Conservation (phyloP, 1,140 invertebrate species). For the Monochamus saltuarius region DNA sequence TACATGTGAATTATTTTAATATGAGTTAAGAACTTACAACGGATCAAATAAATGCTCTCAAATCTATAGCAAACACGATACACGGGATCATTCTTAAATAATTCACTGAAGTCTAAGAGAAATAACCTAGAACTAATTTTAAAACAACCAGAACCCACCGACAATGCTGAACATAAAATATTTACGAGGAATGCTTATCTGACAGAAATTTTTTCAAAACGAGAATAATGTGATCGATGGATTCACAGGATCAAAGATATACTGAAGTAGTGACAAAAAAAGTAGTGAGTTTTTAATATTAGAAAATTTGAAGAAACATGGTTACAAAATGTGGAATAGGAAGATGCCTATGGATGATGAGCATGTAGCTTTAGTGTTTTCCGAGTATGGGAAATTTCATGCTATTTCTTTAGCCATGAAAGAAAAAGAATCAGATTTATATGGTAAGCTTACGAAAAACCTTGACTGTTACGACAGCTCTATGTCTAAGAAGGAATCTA, state of each 20-base stretch:
- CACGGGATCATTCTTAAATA: too few species aligned
- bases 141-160: too few species aligned
- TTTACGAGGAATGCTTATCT: slow-evolving; percentile 34
- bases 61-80: too few species aligned
- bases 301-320: slow-evolving; percentile 55
- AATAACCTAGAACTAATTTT: too few species aligned
- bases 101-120: too few species aligned
- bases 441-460: slow-evolving; percentile 33
- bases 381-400: slow-evolving; percentile 58
- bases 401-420: slow-evolving; percentile 57
- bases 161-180: too few species aligned
- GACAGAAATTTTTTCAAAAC: slow-evolving; percentile 34
- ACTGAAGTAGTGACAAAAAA: slow-evolving; percentile 40
- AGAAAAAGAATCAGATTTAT: slow-evolving; percentile 47
- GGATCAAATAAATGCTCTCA: too few species aligned
- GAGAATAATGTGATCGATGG: slow-evolving; percentile 25
- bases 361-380: slow-evolving; percentile 53
- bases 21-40: too few species aligned
- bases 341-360: slow-evolving; percentile 52
- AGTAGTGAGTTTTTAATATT: slow-evolving; percentile 54
- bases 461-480: neutral
- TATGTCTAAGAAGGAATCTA: neutral
- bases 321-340: slow-evolving; percentile 54
- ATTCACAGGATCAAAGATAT: slow-evolving; percentile 47
- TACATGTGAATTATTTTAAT: too few species aligned